Evolutionary conservation across 2,113 vertebrate species (phyloP), one percentile per base, ranked within the genome.

Genomic region (Emydura subglobosa): DNA sequence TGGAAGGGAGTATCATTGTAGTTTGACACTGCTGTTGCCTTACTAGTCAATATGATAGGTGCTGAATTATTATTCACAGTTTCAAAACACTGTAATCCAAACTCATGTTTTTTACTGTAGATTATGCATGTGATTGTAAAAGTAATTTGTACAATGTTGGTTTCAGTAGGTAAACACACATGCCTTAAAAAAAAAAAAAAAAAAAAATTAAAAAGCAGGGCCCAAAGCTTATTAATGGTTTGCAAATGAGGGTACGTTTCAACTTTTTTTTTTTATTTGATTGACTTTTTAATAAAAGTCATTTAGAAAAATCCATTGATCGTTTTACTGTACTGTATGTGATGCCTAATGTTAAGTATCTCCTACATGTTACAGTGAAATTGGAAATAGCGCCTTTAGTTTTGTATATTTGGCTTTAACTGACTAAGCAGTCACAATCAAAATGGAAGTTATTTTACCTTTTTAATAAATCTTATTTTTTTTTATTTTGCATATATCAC

Each of bases 21-120:
- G 98, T 98, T 97, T 24, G 3, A 98, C 98, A 99, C 98, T 99
- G 98, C 98, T 99, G 98, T 98, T 99, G 98, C 98, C 99, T 99
- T 99, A 99, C 98, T 98, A 98, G 98, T 98, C 98, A 97, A 98
- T 98, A 98, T 94, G 96, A 98, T 98, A 99, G 98, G 98, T 99
- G 98, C 98, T 98, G 98, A 98, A 98, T 98, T 98, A 98, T 97
- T 97, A 97, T 97, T 97, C 98, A 98, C 98, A 97, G 98, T 98
- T 98, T 97, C 97, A 98, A 96, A 98, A 98, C 98, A 98, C 98
- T 98, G 98, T 98, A 98, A 98, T 97, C 97, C 97, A 97, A 95
- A 98, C 94, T 97, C 97, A 96, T 97, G 96, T 98, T 96, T 98
- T 98, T 94, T 96, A 98, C 92, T 96, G 89, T 98, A 98, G 98